Base-by-base conservation (phyloP, 2,888 invertebrate genomes). In the Cephonodes hylas region DNA sequence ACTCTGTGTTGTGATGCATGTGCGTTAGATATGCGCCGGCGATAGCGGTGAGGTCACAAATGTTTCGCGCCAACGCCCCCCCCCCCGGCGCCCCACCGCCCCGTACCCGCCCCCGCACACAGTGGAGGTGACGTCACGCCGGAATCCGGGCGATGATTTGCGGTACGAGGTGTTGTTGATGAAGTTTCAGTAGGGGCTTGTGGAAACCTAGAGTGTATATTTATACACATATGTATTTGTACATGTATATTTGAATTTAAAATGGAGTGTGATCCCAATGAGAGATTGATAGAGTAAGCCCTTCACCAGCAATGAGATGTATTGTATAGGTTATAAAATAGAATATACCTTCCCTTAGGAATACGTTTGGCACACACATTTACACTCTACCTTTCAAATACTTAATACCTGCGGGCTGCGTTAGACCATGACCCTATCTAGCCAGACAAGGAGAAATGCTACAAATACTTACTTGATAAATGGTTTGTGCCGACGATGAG, bases 21-120 rank as follows among this genome's bases (percentile, higher is more conserved):
- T 58, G 60, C 63, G 61, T 70, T 73, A 77, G 77, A 82, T 79
- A 75, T 81, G 74, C 74, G 66, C 58, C 62, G 59, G 61, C 69
- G 79, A 79, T 81, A 77, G 64, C 71, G 64, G 58, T 67, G 72
- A 71, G 70, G 73, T 76, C 75, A 69, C 68, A 65, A 63, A 58
- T 68, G 69, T 63, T 71, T 70, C 72, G 65, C 71, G 69, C 68
- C 73, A 67, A 72, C 71, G 71, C 66, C 66, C 67, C 64, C 18
- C 15, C 8, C 44, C 18, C 6, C 6, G 18, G 7, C 48, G 20
- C 22, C 45, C 8, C 44, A 8, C 6, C 23, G 23, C 46, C 15
- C 48, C 27, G 25, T 7, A 15, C 4, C 8, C 13, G 18, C 18
- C 53, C 53, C 18, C 22, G 42, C 15, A n/a, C n/a, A n/a, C n/a